Base-by-base conservation (phyloP, 2,113 vertebrate genomes). In the Empidonax alnorum region DNA sequence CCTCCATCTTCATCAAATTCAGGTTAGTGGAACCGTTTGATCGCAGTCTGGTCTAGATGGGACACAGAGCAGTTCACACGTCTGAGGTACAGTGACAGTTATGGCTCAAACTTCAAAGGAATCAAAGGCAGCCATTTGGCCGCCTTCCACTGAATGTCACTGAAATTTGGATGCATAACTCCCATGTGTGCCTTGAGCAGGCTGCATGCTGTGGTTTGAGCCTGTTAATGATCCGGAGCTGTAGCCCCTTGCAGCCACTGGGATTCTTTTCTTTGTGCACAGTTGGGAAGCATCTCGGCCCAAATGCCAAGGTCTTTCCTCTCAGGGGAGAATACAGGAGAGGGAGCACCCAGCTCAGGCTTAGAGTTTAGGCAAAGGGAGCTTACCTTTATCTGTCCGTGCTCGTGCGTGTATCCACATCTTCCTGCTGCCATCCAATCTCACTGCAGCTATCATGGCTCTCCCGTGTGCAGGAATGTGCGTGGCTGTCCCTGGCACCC, bases 51-150 rank as follows among this genome's bases (percentile, higher is more conserved):
- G 92, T 90, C 93, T 96, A 72, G 90, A 94, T 68, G 83, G 80
- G 90, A 95, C 88, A 71, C 39, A n/a, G 90, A 89, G 79, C 85
- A 93, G 80, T 93, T 96, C 92, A 93, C 94, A 88, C 37, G 3
- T 96, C 88, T 90, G 55, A 95, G 88, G 69, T 84, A 76, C 83
- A 73, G 41, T 79, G 90, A 95, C 86, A 91, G 85, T 92, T 86
- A 78, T 81, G 83, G 91, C 95, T 97, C 91, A 82, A 46, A 87
- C 96, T 96, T 96, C 94, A 96, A 95, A 96, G 88, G 83, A 95
- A 87, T 96, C 88, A 84, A 93, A 96, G 83, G 56, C 68, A 92
- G 56, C 58, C 62, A 50, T 78, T 96, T 96, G 96, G 92, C 93
- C 0, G 5, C 75, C 79, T 86, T 96, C 93, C 92, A 93, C 69